Percentiles rank a stretch among this genome's conserved stretches.
phyloP scores from a whole-genome alignment of 2,113 vertebrate species.

The Danionella cerebrum region DNA sequence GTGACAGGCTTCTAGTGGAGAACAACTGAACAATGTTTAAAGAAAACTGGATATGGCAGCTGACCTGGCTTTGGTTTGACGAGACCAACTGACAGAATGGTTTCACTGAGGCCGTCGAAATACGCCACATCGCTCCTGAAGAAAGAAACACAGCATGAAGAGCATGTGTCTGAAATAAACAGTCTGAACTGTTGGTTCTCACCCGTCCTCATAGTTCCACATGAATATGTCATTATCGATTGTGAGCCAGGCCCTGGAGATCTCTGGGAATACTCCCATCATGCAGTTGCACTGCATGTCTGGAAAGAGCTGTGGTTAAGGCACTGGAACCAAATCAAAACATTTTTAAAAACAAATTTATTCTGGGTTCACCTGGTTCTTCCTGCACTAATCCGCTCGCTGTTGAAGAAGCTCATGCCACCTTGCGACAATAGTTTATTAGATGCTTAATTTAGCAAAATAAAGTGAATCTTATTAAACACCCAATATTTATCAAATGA shows the following conservation, averaged over 20 bases:
- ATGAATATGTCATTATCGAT: constrained; percentile 97
- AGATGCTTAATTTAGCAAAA: too few species aligned
- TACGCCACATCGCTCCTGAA: constrained; percentile 87
- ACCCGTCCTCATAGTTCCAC: constrained; percentile 99
- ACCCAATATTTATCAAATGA: too few species aligned
- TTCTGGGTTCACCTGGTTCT: too few species aligned
- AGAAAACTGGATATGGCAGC: too few species aligned
- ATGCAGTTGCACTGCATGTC: constrained; percentile 99
- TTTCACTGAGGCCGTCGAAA: constrained; percentile 97
- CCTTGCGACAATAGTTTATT: too few species aligned
- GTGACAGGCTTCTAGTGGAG: too few species aligned
- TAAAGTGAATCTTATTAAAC: too few species aligned
- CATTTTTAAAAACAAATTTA: too few species aligned
- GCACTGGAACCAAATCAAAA: neutral
- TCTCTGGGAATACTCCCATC: constrained; percentile 97
- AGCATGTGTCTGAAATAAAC: neutral
- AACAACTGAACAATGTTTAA: neutral
- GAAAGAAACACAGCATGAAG: neutral
- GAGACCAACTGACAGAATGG: constrained; percentile 91
- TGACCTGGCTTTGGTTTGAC: constrained; percentile 92
- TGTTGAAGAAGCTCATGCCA: too few species aligned
- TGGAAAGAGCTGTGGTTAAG: constrained; percentile 66
- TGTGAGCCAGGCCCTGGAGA: constrained; percentile 90
- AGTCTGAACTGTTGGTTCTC: constrained; percentile 24
- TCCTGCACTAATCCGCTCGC: too few species aligned